These are phyloP conservation scores for Mythimna lalbum DNA, from an alignment of 2,888 invertebrate species.

Conservation along the genomic window DNA sequence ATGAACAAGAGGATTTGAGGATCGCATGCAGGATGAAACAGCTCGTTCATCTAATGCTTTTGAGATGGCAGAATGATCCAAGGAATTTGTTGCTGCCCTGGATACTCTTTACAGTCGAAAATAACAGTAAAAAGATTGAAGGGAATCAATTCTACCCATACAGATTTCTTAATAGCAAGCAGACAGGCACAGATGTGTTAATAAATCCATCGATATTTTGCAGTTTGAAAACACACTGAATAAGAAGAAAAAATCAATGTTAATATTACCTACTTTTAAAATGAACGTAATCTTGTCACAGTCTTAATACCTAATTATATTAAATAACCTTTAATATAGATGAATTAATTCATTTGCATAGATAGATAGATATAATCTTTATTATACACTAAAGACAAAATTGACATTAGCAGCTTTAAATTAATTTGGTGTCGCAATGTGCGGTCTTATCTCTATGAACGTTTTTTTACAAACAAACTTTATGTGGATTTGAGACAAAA, in stretches of 20 bases:
- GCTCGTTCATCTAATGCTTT: background rate
- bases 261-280: background rate
- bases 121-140: too few species aligned
- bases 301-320: background rate
- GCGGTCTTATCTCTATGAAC: too few species aligned
- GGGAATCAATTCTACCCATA: background rate
- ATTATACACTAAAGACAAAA: too few species aligned
- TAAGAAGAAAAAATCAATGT: background rate
- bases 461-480: too few species aligned
- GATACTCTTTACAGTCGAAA: too few species aligned
- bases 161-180: background rate
- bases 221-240: background rate
- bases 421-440: too few species aligned
- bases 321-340: background rate
- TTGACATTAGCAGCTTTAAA: too few species aligned
- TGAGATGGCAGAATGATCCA: background rate
- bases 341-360: conserved; percentile 2
- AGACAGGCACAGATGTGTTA: background rate
- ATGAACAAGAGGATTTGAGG: background rate
- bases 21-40: background rate
- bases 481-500: too few species aligned
- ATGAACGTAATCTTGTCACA: background rate
- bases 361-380: background rate
- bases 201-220: background rate
- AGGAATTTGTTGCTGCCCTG: background rate